Evolutionary conservation across 2,797 vertebrate genomes (phyloP).

Genomic region (Bovichtus variegatus): DNA sequence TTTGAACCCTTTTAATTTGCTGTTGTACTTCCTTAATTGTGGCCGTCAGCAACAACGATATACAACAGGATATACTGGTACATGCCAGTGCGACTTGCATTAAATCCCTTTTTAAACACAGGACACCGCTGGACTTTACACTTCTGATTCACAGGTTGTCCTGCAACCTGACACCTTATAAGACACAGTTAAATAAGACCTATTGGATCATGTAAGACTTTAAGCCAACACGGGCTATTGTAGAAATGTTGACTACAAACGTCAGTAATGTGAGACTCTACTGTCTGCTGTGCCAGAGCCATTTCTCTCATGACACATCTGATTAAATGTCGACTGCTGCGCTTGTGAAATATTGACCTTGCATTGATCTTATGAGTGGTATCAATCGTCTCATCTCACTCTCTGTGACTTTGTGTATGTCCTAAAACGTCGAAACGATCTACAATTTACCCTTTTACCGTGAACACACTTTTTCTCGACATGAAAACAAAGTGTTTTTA

Average conservation of each 20-base stretch:
- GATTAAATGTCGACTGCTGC: conserved; percentile 1
- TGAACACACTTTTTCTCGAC: neutral
- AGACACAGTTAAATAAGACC: neutral
- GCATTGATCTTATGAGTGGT: too few species aligned
- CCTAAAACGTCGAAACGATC: neutral
- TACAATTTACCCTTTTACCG: too few species aligned
- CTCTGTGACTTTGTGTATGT: neutral
- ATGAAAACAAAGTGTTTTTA: neutral
- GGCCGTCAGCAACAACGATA: neutral
- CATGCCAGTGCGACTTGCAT: too few species aligned
- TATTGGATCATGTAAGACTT: neutral
- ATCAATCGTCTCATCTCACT: neutral
- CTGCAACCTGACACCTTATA: conserved; percentile 10
- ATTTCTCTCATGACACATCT: neutral
- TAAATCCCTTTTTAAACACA: neutral
- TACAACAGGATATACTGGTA: too few species aligned
- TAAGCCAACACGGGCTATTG: neutral
- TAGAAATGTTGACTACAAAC: conserved; percentile 1
- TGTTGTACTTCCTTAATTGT: neutral
- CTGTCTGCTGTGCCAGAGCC: neutral
- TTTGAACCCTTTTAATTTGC: neutral
- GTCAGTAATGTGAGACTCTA: neutral
- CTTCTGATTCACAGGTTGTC: conserved; percentile 5
- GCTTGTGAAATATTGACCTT: neutral
- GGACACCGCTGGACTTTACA: neutral